Evolutionary conservation across 2,113 vertebrate genomes (phyloP).

Genomic region (Caloenas nicobarica): DNA sequence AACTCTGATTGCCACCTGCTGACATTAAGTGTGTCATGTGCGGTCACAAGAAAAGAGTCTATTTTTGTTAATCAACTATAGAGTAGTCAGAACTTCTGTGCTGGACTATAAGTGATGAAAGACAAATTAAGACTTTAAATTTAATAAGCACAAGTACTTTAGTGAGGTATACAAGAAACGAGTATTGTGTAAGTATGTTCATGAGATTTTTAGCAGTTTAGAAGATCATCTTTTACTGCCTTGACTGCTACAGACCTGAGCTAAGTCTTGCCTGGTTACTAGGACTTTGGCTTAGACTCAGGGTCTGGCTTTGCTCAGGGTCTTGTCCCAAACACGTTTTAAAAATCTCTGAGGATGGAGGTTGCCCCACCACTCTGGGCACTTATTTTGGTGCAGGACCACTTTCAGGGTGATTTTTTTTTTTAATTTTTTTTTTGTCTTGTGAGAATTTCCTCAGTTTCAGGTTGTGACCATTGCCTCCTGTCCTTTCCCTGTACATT

Average conservation of each 20-base stretch:
- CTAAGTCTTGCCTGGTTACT: background rate
- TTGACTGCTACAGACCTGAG: background rate
- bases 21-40: background rate
- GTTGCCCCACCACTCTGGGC: too few relatives aligned
- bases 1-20: background rate
- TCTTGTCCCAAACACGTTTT: background rate
- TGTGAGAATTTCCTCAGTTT: background rate
- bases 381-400: background rate
- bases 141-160: background rate
- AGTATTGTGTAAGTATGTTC: rapidly evolving
- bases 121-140: background rate
- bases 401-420: background rate
- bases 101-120: background rate
- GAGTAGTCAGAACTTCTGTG: background rate
- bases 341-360: background rate
- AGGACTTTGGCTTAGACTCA: background rate
- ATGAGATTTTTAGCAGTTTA: background rate
- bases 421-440: background rate
- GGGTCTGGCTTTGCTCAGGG: too few relatives aligned
- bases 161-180: background rate
- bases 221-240: background rate
- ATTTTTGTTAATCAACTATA: background rate
- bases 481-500: background rate
- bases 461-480: background rate
- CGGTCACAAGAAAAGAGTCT: background rate